Evolutionary conservation across 2,113 vertebrate genomes (phyloP).

Genomic region (Sialia sialis): DNA sequence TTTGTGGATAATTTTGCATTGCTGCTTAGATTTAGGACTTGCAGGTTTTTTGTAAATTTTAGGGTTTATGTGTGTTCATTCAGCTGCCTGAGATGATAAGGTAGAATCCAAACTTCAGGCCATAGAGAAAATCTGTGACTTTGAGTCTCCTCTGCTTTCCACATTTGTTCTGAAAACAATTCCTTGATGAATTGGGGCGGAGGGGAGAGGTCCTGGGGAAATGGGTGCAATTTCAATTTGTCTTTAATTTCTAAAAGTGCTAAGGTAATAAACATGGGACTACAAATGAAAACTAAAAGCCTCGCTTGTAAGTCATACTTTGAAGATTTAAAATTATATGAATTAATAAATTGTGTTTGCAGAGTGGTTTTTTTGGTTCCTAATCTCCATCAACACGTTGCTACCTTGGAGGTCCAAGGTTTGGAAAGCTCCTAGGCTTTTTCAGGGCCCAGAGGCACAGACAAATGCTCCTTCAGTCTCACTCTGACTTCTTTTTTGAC

Average conservation of each 20-base stretch:
- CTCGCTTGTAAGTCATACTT: neutral
- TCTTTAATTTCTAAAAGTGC: neutral
- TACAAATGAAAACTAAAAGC: neutral
- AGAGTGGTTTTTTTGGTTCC: neutral
- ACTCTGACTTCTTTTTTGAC: neutral
- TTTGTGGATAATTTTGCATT: neutral
- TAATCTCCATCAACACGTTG: neutral
- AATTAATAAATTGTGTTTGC: neutral
- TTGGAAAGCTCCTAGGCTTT: neutral
- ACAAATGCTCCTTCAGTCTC: neutral
- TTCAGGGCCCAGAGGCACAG: neutral
- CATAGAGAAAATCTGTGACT: neutral
- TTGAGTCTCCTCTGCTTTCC: neutral
- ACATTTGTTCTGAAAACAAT: neutral
- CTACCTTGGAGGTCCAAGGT: neutral
- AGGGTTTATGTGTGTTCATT: neutral
- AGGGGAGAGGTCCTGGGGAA: accelerated
- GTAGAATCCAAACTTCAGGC: neutral
- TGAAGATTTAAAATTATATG: neutral
- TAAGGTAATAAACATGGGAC: neutral
- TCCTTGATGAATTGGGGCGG: neutral
- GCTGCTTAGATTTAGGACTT: neutral
- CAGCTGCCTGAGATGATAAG: neutral
- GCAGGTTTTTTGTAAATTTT: neutral
- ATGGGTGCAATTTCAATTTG: neutral